Conservation (phyloP, 2,888 invertebrate species). For the Volucella bombylans region DNA sequence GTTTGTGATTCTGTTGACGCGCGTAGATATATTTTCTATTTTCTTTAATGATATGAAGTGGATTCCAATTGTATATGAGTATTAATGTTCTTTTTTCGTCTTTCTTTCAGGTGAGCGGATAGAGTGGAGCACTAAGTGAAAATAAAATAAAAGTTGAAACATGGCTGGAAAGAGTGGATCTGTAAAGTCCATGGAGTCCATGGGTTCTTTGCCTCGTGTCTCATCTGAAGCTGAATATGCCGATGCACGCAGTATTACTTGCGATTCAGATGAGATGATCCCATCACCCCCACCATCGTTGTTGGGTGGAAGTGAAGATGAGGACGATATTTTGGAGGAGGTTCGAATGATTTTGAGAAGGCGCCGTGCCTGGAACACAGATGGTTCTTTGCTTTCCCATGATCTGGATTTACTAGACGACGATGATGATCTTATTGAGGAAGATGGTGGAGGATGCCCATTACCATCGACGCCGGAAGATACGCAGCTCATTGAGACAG, state of each 20-base stretch:
- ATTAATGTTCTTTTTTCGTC: slow-evolving; percentile 2
- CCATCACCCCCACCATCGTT: slow-evolving; percentile 74
- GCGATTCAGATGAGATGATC: slow-evolving; percentile 75
- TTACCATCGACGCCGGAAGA: slow-evolving; percentile 94
- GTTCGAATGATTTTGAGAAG: slow-evolving; percentile 81
- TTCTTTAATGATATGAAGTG: not conserved
- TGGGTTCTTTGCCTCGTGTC: slow-evolving; percentile 69
- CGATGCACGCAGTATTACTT: slow-evolving; percentile 74
- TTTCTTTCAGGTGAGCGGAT: slow-evolving; percentile 23
- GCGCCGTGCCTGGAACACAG: slow-evolving; percentile 81
- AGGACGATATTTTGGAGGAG: slow-evolving; percentile 80
- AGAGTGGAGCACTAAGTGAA: slow-evolving; percentile 8
- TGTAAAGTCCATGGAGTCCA: slow-evolving; percentile 5
- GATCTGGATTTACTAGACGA: slow-evolving; percentile 81
- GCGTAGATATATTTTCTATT: not conserved
- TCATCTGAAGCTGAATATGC: slow-evolving; percentile 71
- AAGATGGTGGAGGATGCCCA: slow-evolving; percentile 92
- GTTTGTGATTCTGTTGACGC: slow-evolving; percentile 4
- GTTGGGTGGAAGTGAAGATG: slow-evolving; percentile 75
- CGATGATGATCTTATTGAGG: slow-evolving; percentile 82
- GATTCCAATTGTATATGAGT: not conserved
- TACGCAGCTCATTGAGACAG: slow-evolving; percentile 91
- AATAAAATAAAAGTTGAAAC: not conserved
- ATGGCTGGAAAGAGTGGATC: slow-evolving; percentile 58
- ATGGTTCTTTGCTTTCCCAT: slow-evolving; percentile 79